phyloP scores from a whole-genome alignment of 2,113 vertebrate species.

The Protomyctophum bolini region DNA sequence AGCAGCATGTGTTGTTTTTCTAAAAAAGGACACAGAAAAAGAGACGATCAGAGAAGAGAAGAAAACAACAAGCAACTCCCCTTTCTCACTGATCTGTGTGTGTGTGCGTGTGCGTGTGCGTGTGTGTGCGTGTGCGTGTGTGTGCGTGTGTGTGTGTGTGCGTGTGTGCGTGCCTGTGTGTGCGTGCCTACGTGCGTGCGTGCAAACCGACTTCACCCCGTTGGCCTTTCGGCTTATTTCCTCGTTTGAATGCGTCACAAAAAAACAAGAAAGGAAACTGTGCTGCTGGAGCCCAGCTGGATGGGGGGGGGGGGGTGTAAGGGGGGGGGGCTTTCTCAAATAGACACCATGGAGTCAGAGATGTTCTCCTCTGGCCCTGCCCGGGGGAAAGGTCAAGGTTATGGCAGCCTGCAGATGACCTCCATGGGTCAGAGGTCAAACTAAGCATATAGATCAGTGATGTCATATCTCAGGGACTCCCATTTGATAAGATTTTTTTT shows the following conservation, averaged over 20 bases:
- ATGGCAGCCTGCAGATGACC: slow-evolving; percentile 68
- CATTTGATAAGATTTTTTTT: too few species aligned
- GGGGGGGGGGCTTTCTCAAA: slow-evolving; percentile 70
- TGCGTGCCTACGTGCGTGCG: too few species aligned
- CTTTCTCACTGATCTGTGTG: slow-evolving; percentile 54
- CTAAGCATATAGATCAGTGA: slow-evolving; percentile 22
- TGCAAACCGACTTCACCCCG: slow-evolving; percentile 22
- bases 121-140: too few species aligned
- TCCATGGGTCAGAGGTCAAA: slow-evolving; percentile 63
- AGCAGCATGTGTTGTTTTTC: slow-evolving; percentile 72
- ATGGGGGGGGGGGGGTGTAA: slow-evolving; percentile 51
- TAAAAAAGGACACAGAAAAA: slow-evolving; percentile 45
- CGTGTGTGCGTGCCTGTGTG: too few species aligned
- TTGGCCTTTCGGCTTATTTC: slow-evolving; percentile 69
- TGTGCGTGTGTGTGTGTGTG: too few species aligned
- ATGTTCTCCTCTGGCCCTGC: slow-evolving; percentile 64
- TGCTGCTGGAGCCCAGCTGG: slow-evolving; percentile 72
- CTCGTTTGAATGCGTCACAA: slow-evolving; percentile 68
- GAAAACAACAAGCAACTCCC: slow-evolving; percentile 70
- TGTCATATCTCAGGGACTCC: too few species aligned
- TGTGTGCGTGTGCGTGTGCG: too few species aligned
- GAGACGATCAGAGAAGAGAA: slow-evolving; percentile 68
- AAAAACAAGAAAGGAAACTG: slow-evolving; percentile 28
- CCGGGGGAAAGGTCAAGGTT: slow-evolving; percentile 71
- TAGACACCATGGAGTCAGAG: slow-evolving; percentile 73